Evolutionary conservation across 2,113 vertebrate species (phyloP).

Genomic region (Charina bottae): DNA sequence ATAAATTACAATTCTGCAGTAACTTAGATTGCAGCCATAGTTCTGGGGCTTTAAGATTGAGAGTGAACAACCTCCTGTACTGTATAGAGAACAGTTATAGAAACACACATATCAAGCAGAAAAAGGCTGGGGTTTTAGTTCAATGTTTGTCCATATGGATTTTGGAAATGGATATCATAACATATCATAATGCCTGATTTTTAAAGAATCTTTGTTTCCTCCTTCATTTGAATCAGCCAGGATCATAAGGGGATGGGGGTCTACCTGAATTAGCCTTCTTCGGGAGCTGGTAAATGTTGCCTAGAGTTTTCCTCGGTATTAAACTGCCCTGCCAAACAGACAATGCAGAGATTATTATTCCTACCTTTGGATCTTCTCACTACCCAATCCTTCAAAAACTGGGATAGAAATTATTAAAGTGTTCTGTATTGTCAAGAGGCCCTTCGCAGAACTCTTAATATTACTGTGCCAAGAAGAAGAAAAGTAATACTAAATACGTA

Average conservation of each 20-base stretch:
- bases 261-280: neutral
- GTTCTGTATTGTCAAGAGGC: neutral
- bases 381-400: neutral
- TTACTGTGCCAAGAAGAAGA: neutral
- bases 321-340: neutral
- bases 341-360: neutral
- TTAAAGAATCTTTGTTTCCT: neutral
- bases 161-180: neutral
- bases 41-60: neutral
- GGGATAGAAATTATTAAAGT: neutral
- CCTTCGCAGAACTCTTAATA: neutral
- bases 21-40: neutral
- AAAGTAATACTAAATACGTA: neutral
- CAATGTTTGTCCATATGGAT: neutral
- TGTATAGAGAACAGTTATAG: neutral
- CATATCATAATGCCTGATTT: neutral
- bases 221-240: neutral
- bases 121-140: neutral
- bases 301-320: neutral
- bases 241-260: neutral
- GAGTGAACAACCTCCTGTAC: neutral
- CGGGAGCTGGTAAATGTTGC: neutral
- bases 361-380: neutral
- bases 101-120: neutral
- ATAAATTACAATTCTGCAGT: neutral